phyloP scores from a whole-genome alignment of 2,888 invertebrate species.

The Parthenolecanium corni region DNA sequence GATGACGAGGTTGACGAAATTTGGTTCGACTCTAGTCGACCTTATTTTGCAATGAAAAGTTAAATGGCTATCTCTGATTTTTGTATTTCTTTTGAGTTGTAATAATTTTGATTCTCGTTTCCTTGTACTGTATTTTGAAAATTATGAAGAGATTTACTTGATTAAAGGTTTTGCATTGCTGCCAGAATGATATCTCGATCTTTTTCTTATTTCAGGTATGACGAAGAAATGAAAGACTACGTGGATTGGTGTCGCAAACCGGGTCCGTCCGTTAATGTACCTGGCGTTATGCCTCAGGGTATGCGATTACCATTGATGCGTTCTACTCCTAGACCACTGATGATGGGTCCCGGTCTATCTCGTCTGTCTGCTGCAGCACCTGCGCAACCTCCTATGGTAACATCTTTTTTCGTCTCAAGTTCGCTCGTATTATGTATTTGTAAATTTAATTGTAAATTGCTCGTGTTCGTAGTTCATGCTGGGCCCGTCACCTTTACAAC shows the following conservation, averaged over 20 bases:
- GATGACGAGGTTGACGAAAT: constrained; percentile 26
- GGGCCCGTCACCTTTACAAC: not conserved
- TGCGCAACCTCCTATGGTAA: constrained; percentile 19
- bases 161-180: not conserved
- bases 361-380: not conserved
- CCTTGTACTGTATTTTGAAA: not conserved
- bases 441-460: not conserved
- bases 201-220: constrained; percentile 3
- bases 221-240: constrained; percentile 24
- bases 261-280: constrained; percentile 2
- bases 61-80: constrained; percentile 7
- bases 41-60: constrained; percentile 18
- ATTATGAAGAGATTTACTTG: not conserved
- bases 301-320: constrained; percentile 13
- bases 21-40: not conserved
- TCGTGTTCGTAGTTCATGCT: constrained; percentile 4
- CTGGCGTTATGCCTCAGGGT: constrained; percentile 12
- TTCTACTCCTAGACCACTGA: constrained; percentile 3
- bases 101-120: not conserved
- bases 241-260: constrained; percentile 20
- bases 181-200: not conserved
- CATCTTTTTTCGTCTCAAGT: not conserved
- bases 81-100: not conserved
- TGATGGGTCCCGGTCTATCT: not conserved
- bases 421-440: not conserved